A percentile compares a stretch with the other conserved stretches of the same genome.
Evolutionary conservation across 2,888 invertebrate species (phyloP).

Genomic region (Eurois occulta): DNA sequence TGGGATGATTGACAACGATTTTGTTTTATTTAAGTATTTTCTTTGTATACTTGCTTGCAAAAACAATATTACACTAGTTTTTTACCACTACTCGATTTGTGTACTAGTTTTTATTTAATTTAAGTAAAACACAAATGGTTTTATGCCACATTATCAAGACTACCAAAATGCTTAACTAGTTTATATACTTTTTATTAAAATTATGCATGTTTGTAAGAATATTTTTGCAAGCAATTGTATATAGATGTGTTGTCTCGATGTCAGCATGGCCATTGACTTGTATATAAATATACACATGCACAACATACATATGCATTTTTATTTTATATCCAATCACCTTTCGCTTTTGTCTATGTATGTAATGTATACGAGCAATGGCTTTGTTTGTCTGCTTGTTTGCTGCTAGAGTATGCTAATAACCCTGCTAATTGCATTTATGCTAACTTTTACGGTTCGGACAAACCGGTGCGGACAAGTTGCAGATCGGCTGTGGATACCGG

Average conservation of each 20-base stretch:
- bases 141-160: not conserved
- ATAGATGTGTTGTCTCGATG: slow-evolving; percentile 47
- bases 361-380: slow-evolving; percentile 85
- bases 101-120: not conserved
- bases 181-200: not conserved
- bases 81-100: not conserved
- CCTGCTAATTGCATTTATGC: slow-evolving; percentile 16
- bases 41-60: slow-evolving; percentile 54
- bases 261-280: slow-evolving; percentile 87
- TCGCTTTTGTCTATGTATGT: slow-evolving; percentile 76
- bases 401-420: slow-evolving; percentile 27
- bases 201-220: slow-evolving; percentile 30
- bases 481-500: not conserved
- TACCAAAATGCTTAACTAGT: not conserved
- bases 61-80: not conserved
- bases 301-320: slow-evolving; percentile 80
- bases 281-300: slow-evolving; percentile 85
- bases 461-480: not conserved
- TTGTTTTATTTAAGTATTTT: slow-evolving; percentile 36
- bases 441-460: not conserved
- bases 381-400: slow-evolving; percentile 67
- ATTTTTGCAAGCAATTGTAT: slow-evolving; percentile 58
- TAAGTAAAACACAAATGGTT: not conserved
- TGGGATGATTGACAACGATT: slow-evolving; percentile 47
- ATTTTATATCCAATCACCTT: slow-evolving; percentile 73